A percentile compares a stretch with the other conserved stretches of the same genome.
phyloP scores from a whole-genome alignment of 2,888 invertebrate genomes.

The Digitonthophagus gazella region DNA sequence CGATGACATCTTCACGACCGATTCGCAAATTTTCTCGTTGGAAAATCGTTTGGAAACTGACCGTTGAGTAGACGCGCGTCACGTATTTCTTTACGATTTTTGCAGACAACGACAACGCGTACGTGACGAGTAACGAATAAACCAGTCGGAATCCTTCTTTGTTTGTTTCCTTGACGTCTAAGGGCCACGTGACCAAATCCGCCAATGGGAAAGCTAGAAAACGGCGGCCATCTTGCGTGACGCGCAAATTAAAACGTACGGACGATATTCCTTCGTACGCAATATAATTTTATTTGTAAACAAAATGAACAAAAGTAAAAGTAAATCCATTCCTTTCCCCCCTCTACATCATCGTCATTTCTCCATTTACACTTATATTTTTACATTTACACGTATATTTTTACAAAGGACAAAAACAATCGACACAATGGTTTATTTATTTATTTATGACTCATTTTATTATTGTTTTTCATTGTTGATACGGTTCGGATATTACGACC shows the following conservation, averaged over 20 bases:
- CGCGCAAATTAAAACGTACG: conserved; percentile 8
- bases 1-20: conserved; percentile 45
- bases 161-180: conserved; percentile 36
- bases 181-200: conserved; percentile 32
- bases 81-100: conserved; percentile 13
- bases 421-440: too few species aligned
- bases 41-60: conserved; percentile 10
- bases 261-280: not conserved
- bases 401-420: too few species aligned
- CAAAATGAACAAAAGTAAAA: not conserved
- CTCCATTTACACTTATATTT: too few species aligned
- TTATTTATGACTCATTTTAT: too few species aligned
- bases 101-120: conserved; percentile 32
- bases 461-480: too few species aligned
- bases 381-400: too few species aligned
- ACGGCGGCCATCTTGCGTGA: not conserved
- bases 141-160: conserved; percentile 40
- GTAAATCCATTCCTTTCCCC: not conserved
- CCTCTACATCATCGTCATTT: too few species aligned
- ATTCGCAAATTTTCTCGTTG: conserved; percentile 22
- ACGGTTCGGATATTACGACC: too few species aligned
- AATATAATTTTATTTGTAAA: not conserved
- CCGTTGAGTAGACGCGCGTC: conserved; percentile 6
- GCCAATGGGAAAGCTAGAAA: not conserved
- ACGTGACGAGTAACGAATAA: conserved; percentile 41